phyloP scores from a whole-genome alignment of 2,113 vertebrate genomes.

The Cyanoliseus patagonus region DNA sequence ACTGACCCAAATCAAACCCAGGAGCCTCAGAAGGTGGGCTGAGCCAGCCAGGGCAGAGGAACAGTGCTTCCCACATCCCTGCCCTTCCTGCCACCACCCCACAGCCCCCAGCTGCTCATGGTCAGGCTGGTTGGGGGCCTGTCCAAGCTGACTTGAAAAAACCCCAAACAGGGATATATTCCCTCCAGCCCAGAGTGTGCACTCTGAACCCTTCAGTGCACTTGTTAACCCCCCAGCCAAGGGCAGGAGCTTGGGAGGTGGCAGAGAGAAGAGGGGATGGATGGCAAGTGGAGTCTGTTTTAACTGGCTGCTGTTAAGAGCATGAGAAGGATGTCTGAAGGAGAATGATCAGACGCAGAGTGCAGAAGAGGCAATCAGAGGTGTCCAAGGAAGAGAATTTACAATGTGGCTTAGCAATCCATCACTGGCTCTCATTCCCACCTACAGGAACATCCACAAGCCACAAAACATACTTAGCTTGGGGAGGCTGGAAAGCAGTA shows the following conservation, averaged over 20 bases:
- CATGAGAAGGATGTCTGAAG: slow-evolving; percentile 59
- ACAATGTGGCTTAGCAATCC: slow-evolving; percentile 18
- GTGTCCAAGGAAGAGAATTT: slow-evolving; percentile 29
- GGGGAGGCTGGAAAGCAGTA: neutral
- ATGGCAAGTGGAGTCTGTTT: slow-evolving; percentile 18
- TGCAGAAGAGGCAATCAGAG: slow-evolving; percentile 54
- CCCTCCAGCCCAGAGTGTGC: accelerated
- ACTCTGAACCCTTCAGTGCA: neutral
- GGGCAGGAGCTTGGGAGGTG: neutral
- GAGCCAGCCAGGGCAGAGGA: neutral
- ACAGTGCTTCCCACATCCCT: accelerated
- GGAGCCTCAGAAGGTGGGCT: neutral
- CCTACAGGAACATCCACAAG: neutral
- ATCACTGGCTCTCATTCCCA: slow-evolving; percentile 7
- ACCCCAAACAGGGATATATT: neutral
- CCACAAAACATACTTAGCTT: neutral
- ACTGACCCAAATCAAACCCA: neutral
- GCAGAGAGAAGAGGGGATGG: neutral
- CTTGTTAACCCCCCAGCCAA: neutral
- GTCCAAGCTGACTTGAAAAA: neutral
- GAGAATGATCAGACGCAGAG: slow-evolving; percentile 28
- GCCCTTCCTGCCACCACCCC: neutral
- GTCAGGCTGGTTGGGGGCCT: neutral
- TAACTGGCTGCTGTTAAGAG: slow-evolving; percentile 56
- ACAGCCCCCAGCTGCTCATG: neutral